Conservation (phyloP, 2,888 invertebrate species). For the Drosophila nr. fundita region DNA sequence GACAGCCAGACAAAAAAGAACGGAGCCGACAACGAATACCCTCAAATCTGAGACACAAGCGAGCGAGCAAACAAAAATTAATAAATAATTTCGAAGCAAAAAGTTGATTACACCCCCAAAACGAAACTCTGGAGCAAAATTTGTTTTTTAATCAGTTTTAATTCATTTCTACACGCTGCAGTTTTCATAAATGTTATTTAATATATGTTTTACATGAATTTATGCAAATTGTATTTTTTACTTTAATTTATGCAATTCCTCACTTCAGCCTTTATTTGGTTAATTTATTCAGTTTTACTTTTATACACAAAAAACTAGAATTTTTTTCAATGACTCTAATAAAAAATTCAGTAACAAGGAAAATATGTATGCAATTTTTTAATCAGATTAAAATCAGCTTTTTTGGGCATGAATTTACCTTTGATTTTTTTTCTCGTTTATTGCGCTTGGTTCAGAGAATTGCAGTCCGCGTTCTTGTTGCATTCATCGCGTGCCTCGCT, state of each 20-base stretch:
- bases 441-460: constrained; percentile 15
- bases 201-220: neutral
- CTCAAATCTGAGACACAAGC: constrained; percentile 44
- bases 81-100: constrained; percentile 27
- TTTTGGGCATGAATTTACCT: constrained; percentile 35
- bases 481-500: constrained; percentile 53
- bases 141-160: neutral
- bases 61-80: constrained; percentile 20
- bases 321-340: neutral
- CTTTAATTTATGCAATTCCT: neutral
- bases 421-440: neutral
- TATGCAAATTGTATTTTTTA: neutral
- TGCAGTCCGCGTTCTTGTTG: constrained; percentile 34
- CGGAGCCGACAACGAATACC: constrained; percentile 37
- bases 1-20: constrained; percentile 19
- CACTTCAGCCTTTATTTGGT: neutral
- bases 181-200: neutral
- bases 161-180: constrained; percentile 3
- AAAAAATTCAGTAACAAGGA: neutral
- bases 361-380: neutral
- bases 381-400: neutral
- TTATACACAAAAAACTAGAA: neutral
- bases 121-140: neutral
- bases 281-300: neutral
- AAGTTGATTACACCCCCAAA: constrained; percentile 7